A percentile compares a stretch with the other conserved stretches of the same genome.
These are phyloP conservation scores for Copidosoma aretas DNA, from an alignment of 2,888 invertebrate species.

Conservation along the genomic window DNA sequence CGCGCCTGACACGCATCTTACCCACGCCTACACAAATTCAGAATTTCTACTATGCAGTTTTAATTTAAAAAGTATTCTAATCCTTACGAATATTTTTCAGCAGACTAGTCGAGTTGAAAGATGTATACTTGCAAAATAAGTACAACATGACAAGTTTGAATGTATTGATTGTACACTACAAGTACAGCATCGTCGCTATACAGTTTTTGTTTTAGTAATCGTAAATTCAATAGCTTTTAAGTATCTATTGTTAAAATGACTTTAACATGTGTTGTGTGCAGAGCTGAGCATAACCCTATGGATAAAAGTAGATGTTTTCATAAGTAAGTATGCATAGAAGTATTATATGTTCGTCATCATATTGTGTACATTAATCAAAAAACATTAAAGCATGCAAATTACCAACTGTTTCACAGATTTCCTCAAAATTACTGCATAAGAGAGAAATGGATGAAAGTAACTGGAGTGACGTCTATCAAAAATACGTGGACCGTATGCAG, in stretches of 20 bases:
- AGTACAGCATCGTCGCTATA: too few relatives aligned
- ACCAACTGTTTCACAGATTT: not conserved
- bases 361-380: not conserved
- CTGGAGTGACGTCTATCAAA: slow-evolving; percentile 3
- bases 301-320: not conserved
- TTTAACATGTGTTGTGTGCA: not conserved
- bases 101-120: too few relatives aligned
- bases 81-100: too few relatives aligned
- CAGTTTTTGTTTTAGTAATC: not conserved
- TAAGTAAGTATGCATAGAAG: not conserved
- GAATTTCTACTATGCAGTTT: too few relatives aligned
- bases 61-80: too few relatives aligned
- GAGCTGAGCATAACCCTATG: not conserved
- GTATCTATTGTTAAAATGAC: not conserved
- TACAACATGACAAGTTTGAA: too few relatives aligned
- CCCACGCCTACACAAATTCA: too few relatives aligned
- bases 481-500: slow-evolving; percentile 15
- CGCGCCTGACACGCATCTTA: too few relatives aligned
- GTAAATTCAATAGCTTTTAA: not conserved
- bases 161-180: too few relatives aligned
- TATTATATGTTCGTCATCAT: not conserved
- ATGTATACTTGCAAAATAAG: too few relatives aligned
- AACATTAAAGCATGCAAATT: not conserved
- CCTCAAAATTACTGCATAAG: not conserved
- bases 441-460: not conserved